Base-by-base conservation (phyloP, 2,113 vertebrate genomes). In the Xenus cinereus region DNA sequence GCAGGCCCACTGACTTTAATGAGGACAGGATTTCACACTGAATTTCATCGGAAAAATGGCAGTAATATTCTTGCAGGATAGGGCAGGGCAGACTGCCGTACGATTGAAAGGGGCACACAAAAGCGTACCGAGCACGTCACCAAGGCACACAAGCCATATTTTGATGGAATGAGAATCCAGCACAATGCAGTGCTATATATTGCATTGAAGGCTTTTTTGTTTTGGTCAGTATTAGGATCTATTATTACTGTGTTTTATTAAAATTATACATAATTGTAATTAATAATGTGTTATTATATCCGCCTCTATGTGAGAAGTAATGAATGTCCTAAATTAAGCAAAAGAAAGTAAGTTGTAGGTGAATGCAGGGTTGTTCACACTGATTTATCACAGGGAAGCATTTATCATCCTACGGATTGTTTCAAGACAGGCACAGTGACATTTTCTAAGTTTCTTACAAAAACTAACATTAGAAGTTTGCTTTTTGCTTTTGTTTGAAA, bases 291-390 rank as follows among this genome's bases (percentile, higher is more conserved):
- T 87, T 93, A 84, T 93, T 91, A 89, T 62, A 79, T 76, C 81
- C 22, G 73, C 37, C 50, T 87, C 53, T 84, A 26, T 21, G 14
- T 53, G 60, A 92, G 84, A 63, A 91, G 43, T 79, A 96, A 89
- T 73, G 89, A 89, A 96, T 90, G 91, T 72, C 83, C 63, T 94
- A 77, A 83, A 79, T 93, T 83, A 94, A 95, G 71, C 77, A 92
- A 45, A 45, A 87, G 53, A 93, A 93, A 91, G 39, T 64, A 71
- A 88, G 80, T 82, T 89, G 37, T 14, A 92, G 91, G 78, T 93
- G 90, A 96, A 82, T 62, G 43, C 35, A 80, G 73, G 57, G 24
- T 45, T 79, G 64, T 27, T 91, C 60, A 30, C 54, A 16, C 28
- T 51, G 69, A 87, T 80, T 77, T 54, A 60, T 28, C 5, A 2